These are phyloP conservation scores for Phacellophora camtschatica DNA, from an alignment of 30 jellyfish, hydroid and myxozoan genomes.

Conservation along the genomic window DNA sequence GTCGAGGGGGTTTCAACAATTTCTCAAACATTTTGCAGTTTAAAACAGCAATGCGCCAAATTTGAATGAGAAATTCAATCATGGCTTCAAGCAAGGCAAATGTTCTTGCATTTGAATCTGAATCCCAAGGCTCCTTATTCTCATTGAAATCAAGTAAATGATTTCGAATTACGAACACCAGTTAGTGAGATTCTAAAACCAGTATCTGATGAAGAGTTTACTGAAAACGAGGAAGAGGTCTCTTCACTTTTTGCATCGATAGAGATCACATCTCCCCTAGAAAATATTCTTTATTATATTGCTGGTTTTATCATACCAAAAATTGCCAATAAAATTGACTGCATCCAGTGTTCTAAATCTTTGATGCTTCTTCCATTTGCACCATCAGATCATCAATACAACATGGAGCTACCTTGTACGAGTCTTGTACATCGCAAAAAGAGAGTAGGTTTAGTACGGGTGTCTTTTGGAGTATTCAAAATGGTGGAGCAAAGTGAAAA, in stretches of 20 bases:
- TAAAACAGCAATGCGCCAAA: slow-evolving; percentile 6
- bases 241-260: neutral
- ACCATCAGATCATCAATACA: neutral
- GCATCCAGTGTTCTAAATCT: slow-evolving; percentile 1
- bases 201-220: neutral
- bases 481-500: too few species aligned
- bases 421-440: slow-evolving; percentile 19
- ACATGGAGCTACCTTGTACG: neutral
- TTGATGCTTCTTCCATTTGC: neutral
- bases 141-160: too few species aligned
- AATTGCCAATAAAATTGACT: neutral
- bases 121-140: too few species aligned
- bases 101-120: neutral
- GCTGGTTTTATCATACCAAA: slow-evolving; percentile 1
- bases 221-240: neutral
- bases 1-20: slow-evolving; percentile 47
- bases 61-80: neutral
- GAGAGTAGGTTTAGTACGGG: slow-evolving; percentile 11
- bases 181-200: neutral
- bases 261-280: neutral
- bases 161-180: too few species aligned
- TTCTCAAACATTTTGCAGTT: neutral
- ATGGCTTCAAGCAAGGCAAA: slow-evolving; percentile 9
- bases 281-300: slow-evolving; percentile 34
- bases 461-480: slow-evolving; percentile 4